Percentiles rank a stretch among this genome's conserved stretches.
These are phyloP conservation scores for Lepus timidus DNA, from an alignment of 2,113 vertebrate species.

Conservation along the genomic window DNA sequence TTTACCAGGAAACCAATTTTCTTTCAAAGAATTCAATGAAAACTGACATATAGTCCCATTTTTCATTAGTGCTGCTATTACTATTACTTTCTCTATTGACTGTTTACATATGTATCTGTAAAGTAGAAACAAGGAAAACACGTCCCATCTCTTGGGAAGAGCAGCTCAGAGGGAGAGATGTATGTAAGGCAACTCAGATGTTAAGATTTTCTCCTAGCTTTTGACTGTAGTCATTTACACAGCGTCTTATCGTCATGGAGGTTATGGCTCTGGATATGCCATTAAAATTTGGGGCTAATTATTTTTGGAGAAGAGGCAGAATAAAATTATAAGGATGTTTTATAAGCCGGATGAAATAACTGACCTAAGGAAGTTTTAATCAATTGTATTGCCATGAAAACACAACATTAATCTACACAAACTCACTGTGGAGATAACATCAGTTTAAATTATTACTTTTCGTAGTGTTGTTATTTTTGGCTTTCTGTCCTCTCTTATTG, in stretches of 20 bases:
- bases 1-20: constrained; percentile 35
- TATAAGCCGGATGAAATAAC: constrained; percentile 19
- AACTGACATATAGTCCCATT: not conserved
- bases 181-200: not conserved
- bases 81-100: not conserved
- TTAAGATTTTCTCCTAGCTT: not conserved
- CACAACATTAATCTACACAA: not conserved
- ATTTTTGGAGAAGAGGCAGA: not conserved
- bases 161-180: not conserved
- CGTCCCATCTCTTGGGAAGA: not conserved
- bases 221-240: not conserved
- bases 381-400: not conserved
- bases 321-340: not conserved
- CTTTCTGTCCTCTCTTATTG: not conserved
- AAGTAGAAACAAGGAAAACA: constrained; percentile 36
- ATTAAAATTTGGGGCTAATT: constrained; percentile 1
- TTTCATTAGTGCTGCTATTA: not conserved
- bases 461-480: not conserved
- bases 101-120: not conserved
- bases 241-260: not conserved
- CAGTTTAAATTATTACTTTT: constrained; percentile 9
- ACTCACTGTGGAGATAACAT: not conserved
- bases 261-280: not conserved
- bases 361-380: constrained; percentile 15
- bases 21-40: constrained; percentile 51